Evolutionary conservation across 37 sponge, comb jelly and placozoan species (phyloP).

Genomic region (Chondrosia reniformis): DNA sequence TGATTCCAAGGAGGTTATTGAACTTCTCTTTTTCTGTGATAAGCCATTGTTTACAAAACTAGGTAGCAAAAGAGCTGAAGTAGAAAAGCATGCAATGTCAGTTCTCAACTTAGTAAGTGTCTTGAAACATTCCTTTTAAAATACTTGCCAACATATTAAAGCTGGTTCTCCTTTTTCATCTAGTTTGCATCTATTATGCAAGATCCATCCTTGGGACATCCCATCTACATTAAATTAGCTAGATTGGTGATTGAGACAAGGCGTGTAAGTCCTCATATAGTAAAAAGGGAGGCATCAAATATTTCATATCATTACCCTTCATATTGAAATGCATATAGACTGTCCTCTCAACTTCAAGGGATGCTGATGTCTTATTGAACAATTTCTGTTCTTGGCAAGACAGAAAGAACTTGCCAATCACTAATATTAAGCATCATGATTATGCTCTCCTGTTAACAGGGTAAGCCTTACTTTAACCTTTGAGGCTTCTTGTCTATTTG

Average conservation of each 20-base stretch:
- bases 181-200: conserved; percentile 4
- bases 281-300: neutral
- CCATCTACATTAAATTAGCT: neutral
- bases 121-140: neutral
- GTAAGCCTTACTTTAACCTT: too few species aligned
- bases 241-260: conserved; percentile 4
- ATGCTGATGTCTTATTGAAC: neutral
- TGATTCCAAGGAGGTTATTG: neutral
- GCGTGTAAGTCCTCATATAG: neutral
- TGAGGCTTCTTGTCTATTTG: too few species aligned
- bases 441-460: conserved; percentile 12
- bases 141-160: neutral
- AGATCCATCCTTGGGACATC: too few species aligned
- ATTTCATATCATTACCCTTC: neutral
- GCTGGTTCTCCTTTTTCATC: too few species aligned
- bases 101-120: neutral
- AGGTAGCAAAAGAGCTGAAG: neutral
- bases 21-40: neutral
- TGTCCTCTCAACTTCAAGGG: neutral
- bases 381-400: neutral
- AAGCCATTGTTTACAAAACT: neutral
- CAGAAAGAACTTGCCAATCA: neutral
- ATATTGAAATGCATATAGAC: neutral
- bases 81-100: neutral
- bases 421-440: neutral